Percentiles rank a stretch among this genome's conserved stretches.
These are phyloP conservation scores for Potorous gilbertii DNA, from an alignment of 2,797 vertebrate genomes.

Conservation along the genomic window DNA sequence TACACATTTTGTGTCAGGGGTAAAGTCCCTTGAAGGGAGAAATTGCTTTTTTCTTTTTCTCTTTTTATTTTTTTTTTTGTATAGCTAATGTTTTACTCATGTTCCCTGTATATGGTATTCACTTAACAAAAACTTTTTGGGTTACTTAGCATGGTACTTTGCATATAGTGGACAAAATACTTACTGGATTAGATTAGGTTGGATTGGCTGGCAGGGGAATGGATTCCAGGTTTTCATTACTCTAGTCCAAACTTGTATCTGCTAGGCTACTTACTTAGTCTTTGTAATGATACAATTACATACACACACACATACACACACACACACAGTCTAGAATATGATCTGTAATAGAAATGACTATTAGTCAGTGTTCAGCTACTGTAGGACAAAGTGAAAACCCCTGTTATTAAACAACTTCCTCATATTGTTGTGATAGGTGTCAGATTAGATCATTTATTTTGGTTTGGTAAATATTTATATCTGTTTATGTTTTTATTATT, in stretches of 20 bases:
- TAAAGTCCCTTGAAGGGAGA: neutral
- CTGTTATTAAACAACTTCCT: neutral
- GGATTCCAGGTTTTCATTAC: neutral
- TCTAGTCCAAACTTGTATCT: neutral
- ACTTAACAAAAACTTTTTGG: neutral
- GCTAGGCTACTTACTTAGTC: neutral
- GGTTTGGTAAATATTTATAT: neutral
- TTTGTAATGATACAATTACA: neutral
- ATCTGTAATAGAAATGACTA: neutral
- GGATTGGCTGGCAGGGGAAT: neutral
- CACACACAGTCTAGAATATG: neutral
- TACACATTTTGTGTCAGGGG: neutral
- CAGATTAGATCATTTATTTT: neutral
- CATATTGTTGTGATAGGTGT: neutral
- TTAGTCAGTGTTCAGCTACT: neutral
- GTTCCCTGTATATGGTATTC: neutral
- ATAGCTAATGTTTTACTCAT: neutral
- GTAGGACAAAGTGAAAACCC: neutral
- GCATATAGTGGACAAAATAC: neutral
- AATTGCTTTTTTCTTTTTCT: neutral
- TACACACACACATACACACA: neutral
- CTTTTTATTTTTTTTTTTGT: neutral
- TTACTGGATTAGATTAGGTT: neutral
- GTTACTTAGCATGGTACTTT: neutral
- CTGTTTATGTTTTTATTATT: too few species aligned